Conservation (phyloP, 2,113 vertebrate genomes). For the Triplophysa tibetana region DNA sequence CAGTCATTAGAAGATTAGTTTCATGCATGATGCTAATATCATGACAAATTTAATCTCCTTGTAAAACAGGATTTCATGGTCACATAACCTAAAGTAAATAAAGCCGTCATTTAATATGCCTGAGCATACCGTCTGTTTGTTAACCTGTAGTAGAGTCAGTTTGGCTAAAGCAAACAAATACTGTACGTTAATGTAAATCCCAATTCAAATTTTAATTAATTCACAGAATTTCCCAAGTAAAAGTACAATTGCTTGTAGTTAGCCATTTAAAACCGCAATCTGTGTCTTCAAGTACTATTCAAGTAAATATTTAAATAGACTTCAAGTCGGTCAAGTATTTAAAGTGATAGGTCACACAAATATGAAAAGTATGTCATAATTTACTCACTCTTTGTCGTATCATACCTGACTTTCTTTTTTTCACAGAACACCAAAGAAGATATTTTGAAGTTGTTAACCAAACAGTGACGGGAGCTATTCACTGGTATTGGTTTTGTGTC, state of each 20-base stretch:
- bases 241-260: neutral
- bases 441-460: too few species aligned
- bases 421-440: too few species aligned
- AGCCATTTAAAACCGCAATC: too few species aligned
- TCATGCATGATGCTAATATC: constrained; percentile 9
- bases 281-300: too few species aligned
- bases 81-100: neutral
- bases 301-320: too few species aligned
- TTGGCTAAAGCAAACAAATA: neutral
- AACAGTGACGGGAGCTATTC: too few species aligned
- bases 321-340: too few species aligned
- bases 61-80: neutral
- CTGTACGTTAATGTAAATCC: neutral
- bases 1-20: constrained; percentile 35
- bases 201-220: neutral
- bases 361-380: too few species aligned
- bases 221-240: neutral
- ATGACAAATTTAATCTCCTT: neutral
- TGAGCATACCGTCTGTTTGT: neutral
- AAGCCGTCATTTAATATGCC: neutral
- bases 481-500: too few species aligned
- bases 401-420: too few species aligned
- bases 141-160: neutral
- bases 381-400: too few species aligned
- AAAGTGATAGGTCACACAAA: too few species aligned